These are phyloP conservation scores for Eleginops maclovinus DNA, from an alignment of 2,113 vertebrate species.

Conservation along the genomic window DNA sequence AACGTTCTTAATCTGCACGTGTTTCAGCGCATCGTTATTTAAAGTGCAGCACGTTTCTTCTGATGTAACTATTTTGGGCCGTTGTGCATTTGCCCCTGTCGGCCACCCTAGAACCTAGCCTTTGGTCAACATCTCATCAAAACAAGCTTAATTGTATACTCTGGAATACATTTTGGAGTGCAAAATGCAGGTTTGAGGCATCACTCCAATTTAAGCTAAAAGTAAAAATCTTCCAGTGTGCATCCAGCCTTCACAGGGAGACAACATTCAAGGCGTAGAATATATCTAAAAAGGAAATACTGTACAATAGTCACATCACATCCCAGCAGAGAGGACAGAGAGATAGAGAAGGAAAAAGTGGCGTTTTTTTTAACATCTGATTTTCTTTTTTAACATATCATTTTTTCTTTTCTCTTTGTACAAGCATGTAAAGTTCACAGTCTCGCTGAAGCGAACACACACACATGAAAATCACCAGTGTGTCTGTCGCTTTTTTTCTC, in stretches of 20 bases:
- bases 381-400: slow-evolving; percentile 55
- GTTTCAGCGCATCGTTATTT: too few species aligned
- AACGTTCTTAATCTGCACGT: too few species aligned
- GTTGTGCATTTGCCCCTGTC: too few species aligned
- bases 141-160: background rate
- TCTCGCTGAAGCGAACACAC: slow-evolving; percentile 51
- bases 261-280: slow-evolving; percentile 82
- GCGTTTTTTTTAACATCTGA: slow-evolving; percentile 62
- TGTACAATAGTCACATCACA: slow-evolving; percentile 83
- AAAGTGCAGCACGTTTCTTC: too few species aligned
- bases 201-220: background rate
- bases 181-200: background rate
- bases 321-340: slow-evolving; percentile 73
- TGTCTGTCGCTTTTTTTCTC: slow-evolving; percentile 38
- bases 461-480: slow-evolving; percentile 38
- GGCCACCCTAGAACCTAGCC: background rate
- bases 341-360: slow-evolving; percentile 56
- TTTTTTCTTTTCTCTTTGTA: slow-evolving; percentile 72
- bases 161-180: background rate
- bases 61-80: too few species aligned
- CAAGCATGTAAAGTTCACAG: slow-evolving; percentile 72
- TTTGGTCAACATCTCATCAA: background rate
- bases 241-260: slow-evolving; percentile 72
- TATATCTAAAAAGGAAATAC: slow-evolving; percentile 82
- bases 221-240: slow-evolving; percentile 59